A percentile compares a stretch with the other conserved stretches of the same genome.
phyloP scores from a whole-genome alignment of 1,140 invertebrate genomes.

The Mesaphorura yosii region DNA sequence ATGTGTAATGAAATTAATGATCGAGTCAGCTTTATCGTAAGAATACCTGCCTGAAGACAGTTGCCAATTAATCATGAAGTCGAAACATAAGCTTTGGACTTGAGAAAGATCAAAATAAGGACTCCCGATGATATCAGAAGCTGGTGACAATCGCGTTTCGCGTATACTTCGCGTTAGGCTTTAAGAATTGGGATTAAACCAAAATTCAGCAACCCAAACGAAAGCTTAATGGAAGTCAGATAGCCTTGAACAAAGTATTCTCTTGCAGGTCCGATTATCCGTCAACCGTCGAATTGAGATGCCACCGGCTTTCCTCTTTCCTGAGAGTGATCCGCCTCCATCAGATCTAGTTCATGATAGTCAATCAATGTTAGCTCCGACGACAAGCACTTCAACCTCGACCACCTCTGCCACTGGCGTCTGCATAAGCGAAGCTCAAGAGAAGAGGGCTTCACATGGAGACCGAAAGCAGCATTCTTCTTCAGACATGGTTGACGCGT shows the following conservation, averaged over 20 bases:
- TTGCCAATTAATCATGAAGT: too few relatives aligned
- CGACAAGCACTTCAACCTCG: constrained; percentile 35
- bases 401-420: constrained; percentile 5
- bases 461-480: too few relatives aligned
- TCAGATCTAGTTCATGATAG: constrained; percentile 44
- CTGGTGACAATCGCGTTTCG: too few relatives aligned
- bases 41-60: too few relatives aligned
- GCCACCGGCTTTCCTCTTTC: constrained; percentile 66
- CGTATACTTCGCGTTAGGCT: too few relatives aligned
- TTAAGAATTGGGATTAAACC: too few relatives aligned
- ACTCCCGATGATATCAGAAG: too few relatives aligned
- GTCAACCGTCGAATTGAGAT: constrained; percentile 65
- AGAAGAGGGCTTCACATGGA: background rate
- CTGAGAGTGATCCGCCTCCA: constrained; percentile 55
- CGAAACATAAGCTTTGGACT: too few relatives aligned
- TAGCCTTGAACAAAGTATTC: background rate
- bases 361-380: constrained; percentile 34
- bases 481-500: constrained; percentile 16
- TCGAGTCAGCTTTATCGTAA: too few relatives aligned
- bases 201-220: too few relatives aligned
- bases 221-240: background rate
- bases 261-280: constrained; percentile 44
- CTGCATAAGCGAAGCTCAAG: background rate
- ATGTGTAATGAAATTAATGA: too few relatives aligned
- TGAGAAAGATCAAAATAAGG: background rate